Conservation (phyloP, 2,888 invertebrate genomes). For the Chironomus riparius region DNA sequence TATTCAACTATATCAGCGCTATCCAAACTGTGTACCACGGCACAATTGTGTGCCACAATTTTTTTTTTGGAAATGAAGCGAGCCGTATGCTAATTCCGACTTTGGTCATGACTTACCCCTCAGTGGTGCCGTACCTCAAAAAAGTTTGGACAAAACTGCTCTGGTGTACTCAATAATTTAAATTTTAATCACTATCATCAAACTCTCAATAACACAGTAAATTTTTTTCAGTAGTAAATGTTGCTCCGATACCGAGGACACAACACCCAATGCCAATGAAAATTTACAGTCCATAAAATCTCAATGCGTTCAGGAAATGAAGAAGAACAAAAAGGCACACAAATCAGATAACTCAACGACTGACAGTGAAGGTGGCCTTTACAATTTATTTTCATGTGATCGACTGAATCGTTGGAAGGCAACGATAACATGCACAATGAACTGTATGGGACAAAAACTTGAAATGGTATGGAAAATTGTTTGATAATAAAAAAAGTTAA, state of each 20-base stretch:
- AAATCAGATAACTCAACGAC: neutral
- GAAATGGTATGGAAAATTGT: conserved; percentile 2
- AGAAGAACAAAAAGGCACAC: neutral
- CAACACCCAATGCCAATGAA: neutral
- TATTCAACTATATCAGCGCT: too few relatives aligned
- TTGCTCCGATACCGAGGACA: neutral
- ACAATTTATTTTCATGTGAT: conserved; percentile 15
- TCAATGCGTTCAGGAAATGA: neutral
- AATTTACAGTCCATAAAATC: neutral
- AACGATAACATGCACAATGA: neutral
- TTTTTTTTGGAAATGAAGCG: too few relatives aligned
- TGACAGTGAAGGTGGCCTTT: neutral
- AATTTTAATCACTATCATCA: too few relatives aligned
- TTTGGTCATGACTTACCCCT: too few relatives aligned
- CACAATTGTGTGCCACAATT: too few relatives aligned
- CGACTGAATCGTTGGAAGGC: neutral
- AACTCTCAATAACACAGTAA: neutral
- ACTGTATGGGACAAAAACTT: conserved; percentile 1
- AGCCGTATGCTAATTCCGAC: too few relatives aligned
- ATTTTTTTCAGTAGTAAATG: neutral
- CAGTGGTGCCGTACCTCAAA: too few relatives aligned
- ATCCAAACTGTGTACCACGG: too few relatives aligned
- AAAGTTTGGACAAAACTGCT: too few relatives aligned
- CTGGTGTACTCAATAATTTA: too few relatives aligned
- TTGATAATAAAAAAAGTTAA: neutral